Evolutionary conservation across 2,888 invertebrate genomes (phyloP).

Genomic region (Leistus spinibarbis): DNA sequence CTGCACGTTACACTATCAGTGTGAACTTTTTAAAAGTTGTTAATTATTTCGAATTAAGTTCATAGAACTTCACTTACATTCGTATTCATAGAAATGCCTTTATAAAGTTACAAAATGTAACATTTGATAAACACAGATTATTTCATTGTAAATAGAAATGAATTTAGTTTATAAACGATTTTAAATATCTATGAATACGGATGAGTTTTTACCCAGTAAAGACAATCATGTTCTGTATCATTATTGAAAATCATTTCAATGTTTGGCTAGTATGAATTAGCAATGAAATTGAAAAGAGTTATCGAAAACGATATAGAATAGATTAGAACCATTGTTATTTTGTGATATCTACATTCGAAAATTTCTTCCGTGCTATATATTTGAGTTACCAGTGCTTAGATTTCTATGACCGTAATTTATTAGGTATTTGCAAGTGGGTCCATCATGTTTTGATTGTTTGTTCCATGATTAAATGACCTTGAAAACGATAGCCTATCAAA

Average conservation of each 20-base stretch:
- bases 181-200: too few species aligned
- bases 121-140: too few species aligned
- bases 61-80: background rate
- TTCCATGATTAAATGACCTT: too few species aligned
- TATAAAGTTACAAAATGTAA: too few species aligned
- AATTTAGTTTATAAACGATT: too few species aligned
- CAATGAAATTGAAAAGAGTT: background rate
- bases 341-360: conserved; percentile 34
- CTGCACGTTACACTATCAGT: conserved; percentile 12
- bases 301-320: background rate
- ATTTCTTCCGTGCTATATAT: conserved; percentile 23
- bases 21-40: background rate
- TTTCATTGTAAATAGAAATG: too few species aligned
- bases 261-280: too few species aligned
- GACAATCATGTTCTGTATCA: background rate
- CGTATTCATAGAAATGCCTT: background rate
- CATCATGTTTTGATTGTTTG: too few species aligned
- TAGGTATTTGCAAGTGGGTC: too few species aligned
- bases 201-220: background rate
- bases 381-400: conserved; percentile 32
- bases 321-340: conserved; percentile 28
- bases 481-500: too few species aligned
- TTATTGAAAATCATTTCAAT: background rate
- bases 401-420: conserved; percentile 11
- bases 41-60: too few species aligned